A percentile compares a stretch with the other conserved stretches of the same genome.
Conservation (phyloP, 2,888 invertebrate genomes). For the Lasiommata megera region DNA sequence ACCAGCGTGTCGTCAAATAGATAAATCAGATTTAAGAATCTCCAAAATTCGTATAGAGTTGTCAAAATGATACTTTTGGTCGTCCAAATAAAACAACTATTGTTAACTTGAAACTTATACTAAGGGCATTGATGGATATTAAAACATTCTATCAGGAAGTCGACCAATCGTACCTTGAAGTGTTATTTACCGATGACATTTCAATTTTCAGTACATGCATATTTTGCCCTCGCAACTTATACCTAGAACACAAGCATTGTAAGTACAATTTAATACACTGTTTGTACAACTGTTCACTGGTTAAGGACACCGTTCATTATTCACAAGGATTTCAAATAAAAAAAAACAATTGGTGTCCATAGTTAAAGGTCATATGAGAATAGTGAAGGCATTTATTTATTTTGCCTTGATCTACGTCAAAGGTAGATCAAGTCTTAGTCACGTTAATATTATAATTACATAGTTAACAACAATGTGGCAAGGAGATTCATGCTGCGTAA, state of each 20-base stretch:
- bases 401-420: slow-evolving; percentile 62
- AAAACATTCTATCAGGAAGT: slow-evolving; percentile 8
- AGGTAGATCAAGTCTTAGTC: slow-evolving; percentile 33
- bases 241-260: slow-evolving; percentile 18
- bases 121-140: background rate
- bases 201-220: slow-evolving; percentile 15
- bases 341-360: slow-evolving; percentile 62
- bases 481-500: background rate
- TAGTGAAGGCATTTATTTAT: slow-evolving; percentile 57
- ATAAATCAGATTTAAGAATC: too few species aligned
- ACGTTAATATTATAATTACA: slow-evolving; percentile 20
- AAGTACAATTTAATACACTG: slow-evolving; percentile 49
- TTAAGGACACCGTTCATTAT: slow-evolving; percentile 69
- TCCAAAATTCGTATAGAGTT: too few species aligned
- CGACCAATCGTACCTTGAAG: slow-evolving; percentile 4
- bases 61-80: too few species aligned
- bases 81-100: background rate
- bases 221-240: slow-evolving; percentile 26
- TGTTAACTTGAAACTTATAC: background rate
- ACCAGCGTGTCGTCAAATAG: too few species aligned
- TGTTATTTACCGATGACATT: slow-evolving; percentile 32
- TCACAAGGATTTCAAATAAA: slow-evolving; percentile 67
- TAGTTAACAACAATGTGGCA: slow-evolving; percentile 17
- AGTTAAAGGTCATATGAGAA: slow-evolving; percentile 60
- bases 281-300: slow-evolving; percentile 62